Conservation (phyloP, 2,888 invertebrate species). For the Macrosiphum euphorbiae region DNA sequence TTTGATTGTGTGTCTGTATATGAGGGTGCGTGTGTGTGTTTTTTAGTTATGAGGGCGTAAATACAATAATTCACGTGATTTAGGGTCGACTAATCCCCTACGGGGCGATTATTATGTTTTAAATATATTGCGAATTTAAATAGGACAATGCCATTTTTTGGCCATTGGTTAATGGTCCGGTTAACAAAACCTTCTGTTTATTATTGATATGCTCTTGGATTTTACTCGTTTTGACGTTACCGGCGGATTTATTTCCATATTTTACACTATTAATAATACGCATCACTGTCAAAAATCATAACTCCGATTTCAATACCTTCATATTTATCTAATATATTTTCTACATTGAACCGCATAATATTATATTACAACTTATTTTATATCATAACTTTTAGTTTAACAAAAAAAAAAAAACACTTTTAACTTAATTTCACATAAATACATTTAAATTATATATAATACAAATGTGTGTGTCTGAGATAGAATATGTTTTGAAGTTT, state of each 20-base stretch:
- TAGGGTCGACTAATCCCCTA: conserved; percentile 37
- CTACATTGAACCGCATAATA: not conserved
- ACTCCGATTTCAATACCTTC: not conserved
- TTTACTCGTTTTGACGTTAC: conserved; percentile 9
- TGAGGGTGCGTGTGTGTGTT: not conserved
- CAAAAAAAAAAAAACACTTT: not conserved
- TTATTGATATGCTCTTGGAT: conserved; percentile 51
- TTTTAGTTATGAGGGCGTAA: conserved; percentile 11
- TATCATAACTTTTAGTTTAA: not conserved
- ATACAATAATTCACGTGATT: conserved; percentile 42
- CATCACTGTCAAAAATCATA: not conserved
- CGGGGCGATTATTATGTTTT: conserved; percentile 49
- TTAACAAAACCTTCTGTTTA: conserved; percentile 58
- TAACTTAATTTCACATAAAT: conserved; percentile 25
- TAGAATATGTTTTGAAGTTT: conserved; percentile 51
- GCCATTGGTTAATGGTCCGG: conserved; percentile 28
- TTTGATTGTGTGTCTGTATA: not conserved
- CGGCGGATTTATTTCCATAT: conserved; percentile 8
- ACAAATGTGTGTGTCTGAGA: not conserved
- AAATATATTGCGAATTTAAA: conserved; percentile 34
- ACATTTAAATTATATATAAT: conserved; percentile 20
- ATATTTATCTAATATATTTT: not conserved
- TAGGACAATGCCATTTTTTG: conserved; percentile 43
- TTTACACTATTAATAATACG: not conserved
- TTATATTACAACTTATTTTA: not conserved